phyloP scores from a whole-genome alignment of 2,888 invertebrate genomes.

The Piscicola geometra region DNA sequence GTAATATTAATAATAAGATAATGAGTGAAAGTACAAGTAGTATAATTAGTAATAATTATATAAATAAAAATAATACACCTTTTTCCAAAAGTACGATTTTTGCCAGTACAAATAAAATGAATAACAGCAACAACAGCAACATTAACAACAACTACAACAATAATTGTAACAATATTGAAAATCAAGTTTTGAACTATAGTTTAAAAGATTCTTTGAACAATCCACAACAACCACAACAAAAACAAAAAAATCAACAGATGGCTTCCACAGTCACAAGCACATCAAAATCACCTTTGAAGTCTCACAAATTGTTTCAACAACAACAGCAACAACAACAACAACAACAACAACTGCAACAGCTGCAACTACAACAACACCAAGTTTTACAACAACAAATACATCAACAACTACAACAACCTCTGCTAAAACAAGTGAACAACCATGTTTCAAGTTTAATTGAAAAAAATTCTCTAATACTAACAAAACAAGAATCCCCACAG shows the following conservation, averaged over 20 bases:
- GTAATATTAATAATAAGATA: background rate
- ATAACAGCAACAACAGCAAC: too few relatives aligned
- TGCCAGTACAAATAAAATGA: too few relatives aligned
- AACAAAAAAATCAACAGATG: slow-evolving; percentile 28
- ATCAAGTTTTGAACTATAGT: slow-evolving; percentile 44
- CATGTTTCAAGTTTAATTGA: background rate
- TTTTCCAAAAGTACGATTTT: too few relatives aligned
- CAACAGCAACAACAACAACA: slow-evolving; percentile 29
- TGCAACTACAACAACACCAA: slow-evolving; percentile 1
- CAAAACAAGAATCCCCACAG: background rate
- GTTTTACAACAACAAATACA: background rate
- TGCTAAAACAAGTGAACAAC: background rate
- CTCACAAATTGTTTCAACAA: slow-evolving; percentile 35
- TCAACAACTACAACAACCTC: slow-evolving; percentile 8
- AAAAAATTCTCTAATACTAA: background rate
- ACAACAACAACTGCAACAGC: slow-evolving; percentile 11
- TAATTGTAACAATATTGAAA: slow-evolving; percentile 26
- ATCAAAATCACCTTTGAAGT: background rate
- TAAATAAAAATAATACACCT: too few relatives aligned
- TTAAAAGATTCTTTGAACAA: slow-evolving; percentile 37
- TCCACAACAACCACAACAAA: slow-evolving; percentile 21
- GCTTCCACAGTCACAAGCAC: slow-evolving; percentile 1
- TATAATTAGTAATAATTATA: too few relatives aligned
- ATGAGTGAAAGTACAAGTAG: too few relatives aligned
- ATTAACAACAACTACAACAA: background rate